phyloP scores from a whole-genome alignment of 2,113 vertebrate species.

The Salvelinus namaycush region DNA sequence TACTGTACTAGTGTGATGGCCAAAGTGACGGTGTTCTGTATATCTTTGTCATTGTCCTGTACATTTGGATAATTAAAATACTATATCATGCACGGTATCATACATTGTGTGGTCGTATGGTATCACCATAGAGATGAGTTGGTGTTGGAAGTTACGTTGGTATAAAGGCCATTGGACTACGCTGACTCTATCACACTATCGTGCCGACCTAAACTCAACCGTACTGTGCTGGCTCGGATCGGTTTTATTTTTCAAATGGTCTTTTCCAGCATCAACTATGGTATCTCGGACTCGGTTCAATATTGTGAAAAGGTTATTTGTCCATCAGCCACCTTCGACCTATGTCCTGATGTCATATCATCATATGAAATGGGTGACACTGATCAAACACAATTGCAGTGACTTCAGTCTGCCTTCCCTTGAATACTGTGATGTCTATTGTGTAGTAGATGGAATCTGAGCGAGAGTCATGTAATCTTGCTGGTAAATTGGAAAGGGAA shows the following conservation, averaged over 20 bases:
- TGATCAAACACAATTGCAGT: slow-evolving; percentile 4
- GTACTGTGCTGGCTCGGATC: no score
- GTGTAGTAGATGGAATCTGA: slow-evolving; percentile 15
- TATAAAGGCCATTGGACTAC: no score
- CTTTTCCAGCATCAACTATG: no score
- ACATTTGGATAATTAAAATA: no score
- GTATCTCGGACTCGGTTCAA: no score
- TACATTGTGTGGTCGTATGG: not conserved
- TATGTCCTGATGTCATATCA: slow-evolving; percentile 7
- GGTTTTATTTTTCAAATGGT: no score
- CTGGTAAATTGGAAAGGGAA: slow-evolving; percentile 20
- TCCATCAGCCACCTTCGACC: slow-evolving; percentile 6
- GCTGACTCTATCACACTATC: no score
- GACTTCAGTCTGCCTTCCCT: slow-evolving; percentile 12
- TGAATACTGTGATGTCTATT: slow-evolving; percentile 13
- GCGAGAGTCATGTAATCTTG: slow-evolving; percentile 15
- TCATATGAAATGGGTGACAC: not conserved
- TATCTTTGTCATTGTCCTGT: no score
- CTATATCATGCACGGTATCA: not conserved
- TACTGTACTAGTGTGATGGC: no score
- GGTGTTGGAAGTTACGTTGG: not conserved
- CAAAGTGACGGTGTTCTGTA: no score
- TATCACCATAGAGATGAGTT: not conserved
- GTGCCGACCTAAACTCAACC: no score
- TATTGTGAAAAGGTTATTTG: no score